Conservation (phyloP, 2,113 vertebrate species). For the Ptilorrhoa leucosticta region DNA sequence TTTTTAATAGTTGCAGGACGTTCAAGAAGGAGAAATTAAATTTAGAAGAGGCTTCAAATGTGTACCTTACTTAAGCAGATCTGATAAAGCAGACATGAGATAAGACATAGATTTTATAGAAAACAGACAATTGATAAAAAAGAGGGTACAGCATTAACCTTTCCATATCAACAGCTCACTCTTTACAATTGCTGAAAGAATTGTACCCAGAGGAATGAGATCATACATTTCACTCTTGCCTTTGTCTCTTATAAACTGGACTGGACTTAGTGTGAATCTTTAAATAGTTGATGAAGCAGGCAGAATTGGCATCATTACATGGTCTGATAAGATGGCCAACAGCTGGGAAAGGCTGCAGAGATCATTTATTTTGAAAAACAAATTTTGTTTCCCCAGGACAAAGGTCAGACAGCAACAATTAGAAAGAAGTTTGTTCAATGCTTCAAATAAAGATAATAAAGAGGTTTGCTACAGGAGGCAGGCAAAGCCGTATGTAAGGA, state of each 20-base stretch:
- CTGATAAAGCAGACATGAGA: background rate
- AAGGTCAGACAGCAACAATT: background rate
- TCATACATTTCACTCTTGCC: background rate
- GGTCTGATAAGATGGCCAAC: background rate
- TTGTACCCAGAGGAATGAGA: background rate
- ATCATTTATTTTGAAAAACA: background rate
- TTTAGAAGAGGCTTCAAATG: background rate
- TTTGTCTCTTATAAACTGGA: background rate
- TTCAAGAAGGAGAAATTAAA: background rate
- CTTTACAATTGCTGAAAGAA: background rate
- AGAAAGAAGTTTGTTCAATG: background rate
- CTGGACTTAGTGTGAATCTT: background rate
- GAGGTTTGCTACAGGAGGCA: background rate
- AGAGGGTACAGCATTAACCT: background rate
- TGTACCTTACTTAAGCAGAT: background rate
- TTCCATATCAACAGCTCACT: background rate
- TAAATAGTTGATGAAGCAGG: background rate
- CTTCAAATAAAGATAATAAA: background rate
- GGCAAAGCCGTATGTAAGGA: background rate
- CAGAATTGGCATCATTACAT: background rate
- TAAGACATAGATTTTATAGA: slow-evolving; percentile 4
- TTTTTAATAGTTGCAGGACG: background rate
- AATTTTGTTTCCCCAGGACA: background rate
- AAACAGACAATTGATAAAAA: background rate
- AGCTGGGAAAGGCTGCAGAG: background rate